Base-by-base conservation (phyloP, 2,888 invertebrate species). In the Megastigmus dorsalis region DNA sequence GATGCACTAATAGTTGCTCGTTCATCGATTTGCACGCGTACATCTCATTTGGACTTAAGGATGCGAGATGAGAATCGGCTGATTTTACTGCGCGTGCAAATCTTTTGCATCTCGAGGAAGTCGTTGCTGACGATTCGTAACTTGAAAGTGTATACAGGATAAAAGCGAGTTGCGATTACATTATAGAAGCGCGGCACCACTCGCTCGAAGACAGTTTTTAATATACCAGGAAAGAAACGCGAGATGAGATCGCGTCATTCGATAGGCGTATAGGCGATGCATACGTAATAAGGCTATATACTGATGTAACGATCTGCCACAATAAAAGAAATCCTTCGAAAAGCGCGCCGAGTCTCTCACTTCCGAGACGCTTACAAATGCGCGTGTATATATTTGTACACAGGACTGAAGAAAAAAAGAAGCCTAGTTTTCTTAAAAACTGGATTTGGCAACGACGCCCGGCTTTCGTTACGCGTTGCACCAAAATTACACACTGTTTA, bases 221-320 rank as follows among this genome's bases (percentile, higher is more conserved):
- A n/a, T n/a, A 55, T n/a, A 48, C 28, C 55, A 36, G 50, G 77
- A 71, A 77, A 77, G 76, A 79, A 55, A 57, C 55, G 7, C 48
- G 45, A 63, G 63, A 65, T 45, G 30, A n/a, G n/a, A 52, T 62
- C 69, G 18, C 41, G 69, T 52, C 52, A 59, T 20, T 33, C 30
- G 72, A 68, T 71, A 70, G 48, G 57, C 36, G 48, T 43, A 38
- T 7, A 55, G 10, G 30, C 54, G 71, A 65, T 69, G 54, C 71
- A 72, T 71, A 52, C 71, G 75, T 70, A 55, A 69, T 67, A 63
- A 62, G n/a, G 4, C 36, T 15, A 18, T 28, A 3, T 3, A 30
- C 6, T 48, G 60, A 70, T 54, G 54, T 62, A 54, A 59, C 38
- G 38, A 20, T 2, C 18, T 4, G 6, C n/a, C n/a, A 36, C 33